Evolutionary conservation across 1,140 invertebrate species (phyloP).

Genomic region (Heliconius hermathena): DNA sequence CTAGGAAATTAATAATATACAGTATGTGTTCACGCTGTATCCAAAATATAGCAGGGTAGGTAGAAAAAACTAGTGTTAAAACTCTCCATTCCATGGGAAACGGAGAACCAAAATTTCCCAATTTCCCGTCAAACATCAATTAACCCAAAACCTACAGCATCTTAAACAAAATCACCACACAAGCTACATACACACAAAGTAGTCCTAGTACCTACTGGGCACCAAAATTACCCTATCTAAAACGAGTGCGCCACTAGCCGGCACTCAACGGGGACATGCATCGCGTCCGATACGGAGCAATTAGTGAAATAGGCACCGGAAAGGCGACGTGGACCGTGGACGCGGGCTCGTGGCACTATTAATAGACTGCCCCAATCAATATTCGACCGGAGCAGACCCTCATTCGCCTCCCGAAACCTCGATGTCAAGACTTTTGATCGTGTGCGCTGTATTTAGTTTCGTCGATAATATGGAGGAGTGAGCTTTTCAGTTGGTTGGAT

Average conservation of each 20-base stretch:
- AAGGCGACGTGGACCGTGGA: slow-evolving; percentile 54
- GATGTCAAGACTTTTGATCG: slow-evolving; percentile 26
- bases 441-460: not conserved
- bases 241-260: slow-evolving; percentile 26
- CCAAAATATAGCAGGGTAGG: no score
- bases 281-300: slow-evolving; percentile 53
- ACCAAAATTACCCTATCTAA: slow-evolving; percentile 27
- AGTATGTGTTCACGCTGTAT: no score
- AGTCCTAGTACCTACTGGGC: no score
- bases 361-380: slow-evolving; percentile 68
- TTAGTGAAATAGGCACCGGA: slow-evolving; percentile 66
- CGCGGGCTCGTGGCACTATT: slow-evolving; percentile 52
- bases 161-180: not conserved
- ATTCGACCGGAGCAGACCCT: slow-evolving; percentile 49
- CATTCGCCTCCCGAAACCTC: slow-evolving; percentile 35
- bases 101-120: no score
- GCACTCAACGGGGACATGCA: slow-evolving; percentile 41
- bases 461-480: not conserved
- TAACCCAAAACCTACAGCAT: no score
- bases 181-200: not conserved
- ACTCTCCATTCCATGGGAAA: no score
- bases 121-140: no score
- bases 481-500: no score
- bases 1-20: no score
- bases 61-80: no score